Evolutionary conservation across 2,113 vertebrate genomes (phyloP).

Genomic region (Prionailurus viverrinus): DNA sequence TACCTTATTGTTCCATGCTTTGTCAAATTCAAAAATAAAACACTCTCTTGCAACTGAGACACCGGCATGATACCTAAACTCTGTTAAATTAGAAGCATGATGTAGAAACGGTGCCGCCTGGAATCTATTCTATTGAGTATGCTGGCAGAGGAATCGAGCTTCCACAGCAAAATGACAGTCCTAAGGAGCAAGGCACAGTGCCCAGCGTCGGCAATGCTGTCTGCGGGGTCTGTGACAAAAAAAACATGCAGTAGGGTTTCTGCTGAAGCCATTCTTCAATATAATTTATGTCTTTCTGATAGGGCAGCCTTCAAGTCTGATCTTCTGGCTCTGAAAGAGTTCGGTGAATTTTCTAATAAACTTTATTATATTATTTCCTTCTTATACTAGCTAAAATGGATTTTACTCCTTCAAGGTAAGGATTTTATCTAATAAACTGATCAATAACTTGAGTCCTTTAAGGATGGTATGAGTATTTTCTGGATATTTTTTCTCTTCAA

Average conservation of each 20-base stretch:
- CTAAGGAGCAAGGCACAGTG: background rate
- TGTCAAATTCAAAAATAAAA: background rate
- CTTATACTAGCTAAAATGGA: background rate
- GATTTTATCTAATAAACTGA: background rate
- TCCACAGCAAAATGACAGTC: background rate
- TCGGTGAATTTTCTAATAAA: conserved; percentile 16
- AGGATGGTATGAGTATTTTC: background rate
- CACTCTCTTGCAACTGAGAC: background rate
- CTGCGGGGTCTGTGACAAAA: background rate
- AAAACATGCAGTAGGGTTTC: background rate
- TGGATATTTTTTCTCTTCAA: background rate
- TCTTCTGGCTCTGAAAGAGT: background rate
- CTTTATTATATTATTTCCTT: background rate
- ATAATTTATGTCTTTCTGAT: background rate
- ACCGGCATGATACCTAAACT: background rate
- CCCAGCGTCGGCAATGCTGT: background rate
- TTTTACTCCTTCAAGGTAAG: background rate
- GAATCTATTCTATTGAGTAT: background rate
- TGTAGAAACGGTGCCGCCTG: background rate
- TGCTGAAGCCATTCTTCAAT: background rate
- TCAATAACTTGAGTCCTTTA: background rate
- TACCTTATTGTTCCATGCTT: background rate
- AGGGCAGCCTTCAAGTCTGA: background rate
- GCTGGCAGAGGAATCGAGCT: background rate
- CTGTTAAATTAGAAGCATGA: background rate